A percentile compares a stretch with the other conserved stretches of the same genome.
Conservation (phyloP, 2,797 vertebrate genomes). For the Naso thynnoides region DNA sequence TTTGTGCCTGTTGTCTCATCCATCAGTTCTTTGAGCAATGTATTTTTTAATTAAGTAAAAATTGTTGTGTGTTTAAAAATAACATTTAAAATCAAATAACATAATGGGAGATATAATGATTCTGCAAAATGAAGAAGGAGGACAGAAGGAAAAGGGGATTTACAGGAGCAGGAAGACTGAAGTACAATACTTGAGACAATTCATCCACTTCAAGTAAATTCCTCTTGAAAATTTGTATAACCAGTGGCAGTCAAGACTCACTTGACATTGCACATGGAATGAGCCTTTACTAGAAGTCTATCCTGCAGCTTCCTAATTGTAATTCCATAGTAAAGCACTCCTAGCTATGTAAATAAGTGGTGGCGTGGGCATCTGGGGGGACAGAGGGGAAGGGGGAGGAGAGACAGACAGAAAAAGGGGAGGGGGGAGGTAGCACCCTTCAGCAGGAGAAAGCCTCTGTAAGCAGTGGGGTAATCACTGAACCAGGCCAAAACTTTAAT, state of each 20-base stretch:
- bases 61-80: conserved; percentile 18
- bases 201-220: conserved; percentile 56
- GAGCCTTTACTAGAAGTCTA: conserved; percentile 68
- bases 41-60: background rate
- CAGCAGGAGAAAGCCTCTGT: conserved; percentile 81
- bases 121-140: background rate
- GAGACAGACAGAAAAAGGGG: conserved; percentile 21
- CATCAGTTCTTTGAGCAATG: conserved; percentile 31
- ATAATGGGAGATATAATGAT: conserved; percentile 15
- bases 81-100: conserved; percentile 1
- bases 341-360: conserved; percentile 81
- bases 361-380: conserved; percentile 68
- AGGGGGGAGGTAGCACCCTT: conserved; percentile 69
- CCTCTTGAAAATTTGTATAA: conserved; percentile 59
- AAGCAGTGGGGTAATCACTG: conserved; percentile 86
- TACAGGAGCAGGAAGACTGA: conserved; percentile 20
- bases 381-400: conserved; percentile 13
- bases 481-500: conserved; percentile 87
- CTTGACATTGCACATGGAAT: conserved; percentile 62
- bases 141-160: background rate
- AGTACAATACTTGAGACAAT: conserved; percentile 48
- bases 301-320: conserved; percentile 71
- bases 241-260: conserved; percentile 68
- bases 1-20: conserved; percentile 45
- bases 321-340: conserved; percentile 79